A percentile compares a stretch with the other conserved stretches of the same genome.
Evolutionary conservation across 2,797 vertebrate species (phyloP).

Genomic region (Decapterus maruadsi): DNA sequence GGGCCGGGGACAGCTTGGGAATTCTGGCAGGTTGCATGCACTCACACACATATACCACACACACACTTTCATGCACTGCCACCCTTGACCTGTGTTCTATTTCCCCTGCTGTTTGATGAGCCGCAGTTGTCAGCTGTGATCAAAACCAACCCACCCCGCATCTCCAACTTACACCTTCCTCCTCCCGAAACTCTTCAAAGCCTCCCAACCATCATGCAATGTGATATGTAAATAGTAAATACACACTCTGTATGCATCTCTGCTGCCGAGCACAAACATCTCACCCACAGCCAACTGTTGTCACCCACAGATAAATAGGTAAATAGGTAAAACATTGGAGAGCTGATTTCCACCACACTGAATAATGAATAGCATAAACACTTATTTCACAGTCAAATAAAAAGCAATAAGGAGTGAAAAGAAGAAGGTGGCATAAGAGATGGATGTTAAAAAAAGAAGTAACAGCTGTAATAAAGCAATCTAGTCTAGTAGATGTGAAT

Average conservation of each 20-base stretch:
- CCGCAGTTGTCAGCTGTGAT: constrained; percentile 57
- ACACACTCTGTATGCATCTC: constrained; percentile 10
- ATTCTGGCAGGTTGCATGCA: constrained; percentile 48
- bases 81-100: constrained; percentile 57
- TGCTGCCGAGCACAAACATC: constrained; percentile 5
- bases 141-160: constrained; percentile 37
- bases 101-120: constrained; percentile 61
- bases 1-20: constrained; percentile 42
- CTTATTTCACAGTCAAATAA: constrained; percentile 1
- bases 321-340: constrained; percentile 2
- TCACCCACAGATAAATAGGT: constrained; percentile 19
- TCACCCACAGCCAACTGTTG: constrained; percentile 20
- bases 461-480: neutral
- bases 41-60: constrained; percentile 7
- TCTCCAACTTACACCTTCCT: constrained; percentile 12
- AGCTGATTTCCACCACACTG: constrained; percentile 40
- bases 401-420: neutral
- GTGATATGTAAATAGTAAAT: constrained; percentile 44
- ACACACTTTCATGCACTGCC: constrained; percentile 41
- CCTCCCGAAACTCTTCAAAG: constrained; percentile 36
- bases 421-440: neutral
- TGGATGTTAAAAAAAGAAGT: neutral
- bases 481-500: neutral
- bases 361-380: neutral
- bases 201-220: neutral